Evolutionary conservation across 2,113 vertebrate species (phyloP), one percentile per base, ranked within the genome.

Genomic region (Lutjanus erythropterus): DNA sequence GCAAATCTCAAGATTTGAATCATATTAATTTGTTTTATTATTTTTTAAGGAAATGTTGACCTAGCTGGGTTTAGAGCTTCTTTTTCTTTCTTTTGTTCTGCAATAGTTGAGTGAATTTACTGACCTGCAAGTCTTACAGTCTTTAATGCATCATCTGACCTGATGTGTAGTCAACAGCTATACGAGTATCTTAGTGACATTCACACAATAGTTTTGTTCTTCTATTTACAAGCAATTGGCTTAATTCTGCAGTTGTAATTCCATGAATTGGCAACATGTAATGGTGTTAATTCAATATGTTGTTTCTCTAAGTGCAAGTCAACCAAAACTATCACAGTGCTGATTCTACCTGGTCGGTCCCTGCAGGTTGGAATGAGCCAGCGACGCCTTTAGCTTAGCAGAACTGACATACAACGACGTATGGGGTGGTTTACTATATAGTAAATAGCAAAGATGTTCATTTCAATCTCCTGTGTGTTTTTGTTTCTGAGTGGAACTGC

Each of bases 401-500:
- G 46, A 80, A 73, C 71, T 81, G 70, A 67, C 76, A 56, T 70
- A 66, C 58, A 44, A 37, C 50, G 27, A 75, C 29, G 12, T 55
- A 61, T 27, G 65, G 77, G 79, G 61, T 75, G 75, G 70, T 82
- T 92, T 87, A 84, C 79, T 73, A 56, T 64, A 19, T 47, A 79
- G 75, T 78, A 9, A 76, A 86, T 79, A 72, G 88, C 77, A 79
- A 80, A 75, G 27, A 79, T 37, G 29, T 86, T 90, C 33, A 86
- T 89, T 88, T 89, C 66, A 80, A 66, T 78, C 77, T 73, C 58
- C 68, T 62, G 80, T 86, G 70, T 87, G 77, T 75, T 86, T 87
- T 88, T 86, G 78, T 92, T 88, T 89, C 74, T 81, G 85, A 89
- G 90, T 89, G 87, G 84, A 94, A 92, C 88, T 90, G 90, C 87